A percentile compares a stretch with the other conserved stretches of the same genome.
phyloP scores from a whole-genome alignment of 1,140 invertebrate species.

The Triops cancriformis region DNA sequence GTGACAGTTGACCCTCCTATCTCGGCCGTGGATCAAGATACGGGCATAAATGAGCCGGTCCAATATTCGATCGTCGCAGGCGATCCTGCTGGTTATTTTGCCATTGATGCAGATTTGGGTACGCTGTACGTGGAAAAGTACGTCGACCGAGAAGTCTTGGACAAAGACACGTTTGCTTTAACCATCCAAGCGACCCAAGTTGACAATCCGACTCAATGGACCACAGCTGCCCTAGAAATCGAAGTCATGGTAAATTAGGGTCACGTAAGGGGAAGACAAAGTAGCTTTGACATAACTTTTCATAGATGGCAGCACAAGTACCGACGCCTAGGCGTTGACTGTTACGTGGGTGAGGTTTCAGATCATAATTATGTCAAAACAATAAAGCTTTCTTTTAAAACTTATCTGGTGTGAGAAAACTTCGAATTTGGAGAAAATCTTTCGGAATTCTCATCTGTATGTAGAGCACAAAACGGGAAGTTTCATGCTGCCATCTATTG shows the following conservation, averaged over 20 bases:
- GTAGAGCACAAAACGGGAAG: too few species aligned
- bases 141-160: constrained; percentile 64
- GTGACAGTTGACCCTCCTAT: constrained; percentile 60
- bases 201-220: constrained; percentile 65
- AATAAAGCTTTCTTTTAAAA: too few species aligned
- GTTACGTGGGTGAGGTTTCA: too few species aligned
- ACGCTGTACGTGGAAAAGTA: constrained; percentile 64
- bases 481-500: too few species aligned
- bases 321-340: too few species aligned
- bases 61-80: constrained; percentile 65
- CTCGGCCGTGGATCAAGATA: constrained; percentile 64
- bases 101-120: constrained; percentile 61
- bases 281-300: not conserved
- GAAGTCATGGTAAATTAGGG: constrained; percentile 73
- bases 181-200: constrained; percentile 67
- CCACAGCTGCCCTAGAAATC: constrained; percentile 61
- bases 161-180: constrained; percentile 62
- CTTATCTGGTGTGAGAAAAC: too few species aligned
- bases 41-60: constrained; percentile 54
- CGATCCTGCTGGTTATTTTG: constrained; percentile 60
- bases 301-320: too few species aligned
- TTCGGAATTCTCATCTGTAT: too few species aligned
- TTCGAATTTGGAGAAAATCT: too few species aligned
- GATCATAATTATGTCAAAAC: too few species aligned
- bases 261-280: constrained; percentile 41